Conservation (phyloP, 2,888 invertebrate species). For the Linyphia triangularis region DNA sequence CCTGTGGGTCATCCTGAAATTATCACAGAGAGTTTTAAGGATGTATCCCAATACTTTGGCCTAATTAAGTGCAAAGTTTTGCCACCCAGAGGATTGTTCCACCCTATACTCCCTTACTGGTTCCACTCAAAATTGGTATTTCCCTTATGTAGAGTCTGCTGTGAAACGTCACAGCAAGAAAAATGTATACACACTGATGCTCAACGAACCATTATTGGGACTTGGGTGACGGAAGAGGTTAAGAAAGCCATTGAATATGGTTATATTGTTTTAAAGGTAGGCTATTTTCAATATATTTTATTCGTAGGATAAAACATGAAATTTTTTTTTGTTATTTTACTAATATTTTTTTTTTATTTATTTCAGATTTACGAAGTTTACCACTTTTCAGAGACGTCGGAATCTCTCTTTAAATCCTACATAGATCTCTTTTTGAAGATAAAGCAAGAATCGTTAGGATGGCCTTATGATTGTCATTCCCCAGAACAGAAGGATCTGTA, state of each 20-base stretch:
- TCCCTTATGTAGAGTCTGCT: background rate
- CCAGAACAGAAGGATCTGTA: background rate
- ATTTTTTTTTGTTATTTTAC: conserved; percentile 5
- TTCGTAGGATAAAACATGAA: background rate
- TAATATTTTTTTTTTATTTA: too few species aligned
- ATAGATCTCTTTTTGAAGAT: too few species aligned
- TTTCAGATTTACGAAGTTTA: too few species aligned
- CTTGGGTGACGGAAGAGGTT: conserved; percentile 75
- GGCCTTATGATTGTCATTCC: background rate
- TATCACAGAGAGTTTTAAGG: conserved; percentile 76
- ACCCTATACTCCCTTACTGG: background rate
- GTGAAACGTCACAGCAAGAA: background rate
- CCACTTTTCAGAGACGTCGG: too few species aligned
- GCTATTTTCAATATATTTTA: background rate
- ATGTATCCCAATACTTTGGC: conserved; percentile 64
- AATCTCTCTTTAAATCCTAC: too few species aligned
- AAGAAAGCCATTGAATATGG: conserved; percentile 76
- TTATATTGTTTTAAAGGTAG: conserved; percentile 70
- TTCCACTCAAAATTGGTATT: background rate
- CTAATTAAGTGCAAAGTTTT: background rate
- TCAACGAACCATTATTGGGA: background rate
- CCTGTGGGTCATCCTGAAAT: conserved; percentile 77
- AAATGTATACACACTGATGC: background rate
- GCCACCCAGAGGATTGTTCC: background rate
- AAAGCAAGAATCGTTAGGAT: too few species aligned